Evolutionary conservation across 2,888 invertebrate genomes (phyloP).

Genomic region (Morpho deidamia): DNA sequence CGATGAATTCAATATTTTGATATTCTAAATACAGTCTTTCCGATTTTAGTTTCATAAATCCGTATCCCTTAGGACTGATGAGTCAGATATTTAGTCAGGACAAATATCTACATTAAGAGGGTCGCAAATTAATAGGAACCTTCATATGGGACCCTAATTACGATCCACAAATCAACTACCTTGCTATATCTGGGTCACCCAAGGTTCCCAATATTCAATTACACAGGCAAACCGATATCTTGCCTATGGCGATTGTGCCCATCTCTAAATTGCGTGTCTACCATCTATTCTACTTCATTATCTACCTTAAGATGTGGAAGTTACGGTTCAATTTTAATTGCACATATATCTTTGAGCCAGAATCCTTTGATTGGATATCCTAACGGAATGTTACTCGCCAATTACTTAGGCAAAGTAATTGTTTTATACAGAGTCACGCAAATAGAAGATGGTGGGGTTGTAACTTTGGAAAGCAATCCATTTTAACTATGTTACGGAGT

Average conservation of each 20-base stretch:
- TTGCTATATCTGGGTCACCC: slow-evolving; percentile 45
- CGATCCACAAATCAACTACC: slow-evolving; percentile 36
- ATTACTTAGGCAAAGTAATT: slow-evolving; percentile 73
- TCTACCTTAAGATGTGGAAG: slow-evolving; percentile 18
- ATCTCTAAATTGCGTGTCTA: slow-evolving; percentile 55
- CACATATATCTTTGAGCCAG: slow-evolving; percentile 39
- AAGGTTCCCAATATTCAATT: slow-evolving; percentile 63
- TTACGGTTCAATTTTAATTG: slow-evolving; percentile 32
- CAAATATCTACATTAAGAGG: slow-evolving; percentile 19
- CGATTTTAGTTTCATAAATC: too few species aligned
- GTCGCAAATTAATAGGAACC: slow-evolving; percentile 15
- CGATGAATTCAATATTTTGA: too few species aligned
- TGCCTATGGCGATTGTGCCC: slow-evolving; percentile 50
- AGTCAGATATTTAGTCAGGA: slow-evolving; percentile 4
- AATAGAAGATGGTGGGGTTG: slow-evolving; percentile 3
- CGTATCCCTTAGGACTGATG: slow-evolving; percentile 1
- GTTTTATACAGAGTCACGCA: slow-evolving; percentile 38
- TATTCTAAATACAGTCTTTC: too few species aligned
- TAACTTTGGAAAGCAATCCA: not conserved
- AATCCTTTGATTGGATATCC: slow-evolving; percentile 63
- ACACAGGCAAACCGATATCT: slow-evolving; percentile 56
- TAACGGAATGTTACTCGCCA: slow-evolving; percentile 56
- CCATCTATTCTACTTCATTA: slow-evolving; percentile 24
- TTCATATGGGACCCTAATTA: slow-evolving; percentile 27
- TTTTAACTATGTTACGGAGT: too few species aligned